Percentiles rank a stretch among this genome's conserved stretches.
Conservation (phyloP, 2,113 vertebrate genomes). For the Damaliscus lunatus region DNA sequence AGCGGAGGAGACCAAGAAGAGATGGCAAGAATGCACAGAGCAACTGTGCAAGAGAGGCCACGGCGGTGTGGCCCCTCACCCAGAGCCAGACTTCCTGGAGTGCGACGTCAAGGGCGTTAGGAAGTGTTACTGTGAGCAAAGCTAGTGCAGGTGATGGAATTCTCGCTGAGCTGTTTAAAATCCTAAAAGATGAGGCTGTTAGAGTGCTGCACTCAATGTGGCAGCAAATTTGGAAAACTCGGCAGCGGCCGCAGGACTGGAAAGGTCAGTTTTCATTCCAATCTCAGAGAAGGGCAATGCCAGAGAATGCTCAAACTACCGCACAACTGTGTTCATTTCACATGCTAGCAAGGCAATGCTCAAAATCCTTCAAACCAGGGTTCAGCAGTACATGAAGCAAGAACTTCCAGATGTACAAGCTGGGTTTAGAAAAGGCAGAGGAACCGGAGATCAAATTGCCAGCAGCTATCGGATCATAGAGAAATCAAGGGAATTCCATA, state of each 20-base stretch:
- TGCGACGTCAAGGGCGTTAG: background rate
- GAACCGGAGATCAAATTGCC: background rate
- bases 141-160: background rate
- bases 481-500: background rate
- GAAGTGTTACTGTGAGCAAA: background rate
- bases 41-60: background rate
- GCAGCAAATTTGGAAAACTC: background rate
- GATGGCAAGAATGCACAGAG: rapidly evolving
- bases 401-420: background rate
- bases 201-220: background rate
- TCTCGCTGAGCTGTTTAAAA: background rate
- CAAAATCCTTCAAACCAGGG: background rate
- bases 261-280: background rate
- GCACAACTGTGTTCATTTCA: background rate
- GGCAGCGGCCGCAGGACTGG: background rate
- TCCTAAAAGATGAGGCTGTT: background rate
- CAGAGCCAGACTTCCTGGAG: background rate
- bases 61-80: background rate
- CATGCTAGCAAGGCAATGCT: background rate
- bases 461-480: background rate
- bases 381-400: background rate
- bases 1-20: background rate
- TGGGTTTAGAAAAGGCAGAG: background rate
- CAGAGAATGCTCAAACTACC: background rate
- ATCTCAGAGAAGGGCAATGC: background rate